Evolutionary conservation across 2,797 vertebrate genomes (phyloP).

Genomic region (Liparis tanakae): DNA sequence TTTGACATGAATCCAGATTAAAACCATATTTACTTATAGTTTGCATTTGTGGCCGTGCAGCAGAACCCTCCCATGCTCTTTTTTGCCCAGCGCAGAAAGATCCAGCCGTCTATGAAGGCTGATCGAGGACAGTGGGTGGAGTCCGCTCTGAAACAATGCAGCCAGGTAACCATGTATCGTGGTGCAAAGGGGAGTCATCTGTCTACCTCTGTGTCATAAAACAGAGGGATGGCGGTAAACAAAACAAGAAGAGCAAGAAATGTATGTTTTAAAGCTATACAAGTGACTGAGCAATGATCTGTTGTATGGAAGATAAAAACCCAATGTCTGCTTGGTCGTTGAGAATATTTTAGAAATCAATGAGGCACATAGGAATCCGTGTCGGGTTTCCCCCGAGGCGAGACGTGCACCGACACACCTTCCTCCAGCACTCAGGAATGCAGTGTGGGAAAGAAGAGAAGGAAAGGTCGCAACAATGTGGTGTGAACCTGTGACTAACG

Average conservation of each 20-base stretch:
- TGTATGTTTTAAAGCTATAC: not conserved
- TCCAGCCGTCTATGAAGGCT: not conserved
- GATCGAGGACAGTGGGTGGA: not conserved
- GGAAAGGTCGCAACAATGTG: not conserved
- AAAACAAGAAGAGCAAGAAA: not conserved
- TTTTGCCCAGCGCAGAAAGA: not conserved
- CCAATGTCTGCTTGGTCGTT: not conserved
- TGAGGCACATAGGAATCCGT: not conserved
- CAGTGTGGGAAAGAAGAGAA: not conserved
- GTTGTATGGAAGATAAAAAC: not conserved
- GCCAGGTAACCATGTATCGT: not conserved
- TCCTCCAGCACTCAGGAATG: constrained; percentile 55
- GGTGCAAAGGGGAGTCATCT: constrained; percentile 2
- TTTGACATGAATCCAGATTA: not conserved
- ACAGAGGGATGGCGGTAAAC: not conserved
- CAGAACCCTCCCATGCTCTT: not conserved
- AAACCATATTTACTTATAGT: not conserved
- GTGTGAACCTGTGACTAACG: not conserved
- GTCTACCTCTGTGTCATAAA: constrained; percentile 47
- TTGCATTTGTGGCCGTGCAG: not conserved
- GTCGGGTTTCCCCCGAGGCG: constrained; percentile 28
- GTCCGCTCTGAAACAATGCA: constrained; percentile 28
- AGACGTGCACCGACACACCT: constrained; percentile 60
- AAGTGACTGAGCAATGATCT: not conserved
- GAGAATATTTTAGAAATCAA: not conserved